These are phyloP conservation scores for Clunio marinus DNA, from an alignment of 2,888 invertebrate genomes.

Conservation along the genomic window DNA sequence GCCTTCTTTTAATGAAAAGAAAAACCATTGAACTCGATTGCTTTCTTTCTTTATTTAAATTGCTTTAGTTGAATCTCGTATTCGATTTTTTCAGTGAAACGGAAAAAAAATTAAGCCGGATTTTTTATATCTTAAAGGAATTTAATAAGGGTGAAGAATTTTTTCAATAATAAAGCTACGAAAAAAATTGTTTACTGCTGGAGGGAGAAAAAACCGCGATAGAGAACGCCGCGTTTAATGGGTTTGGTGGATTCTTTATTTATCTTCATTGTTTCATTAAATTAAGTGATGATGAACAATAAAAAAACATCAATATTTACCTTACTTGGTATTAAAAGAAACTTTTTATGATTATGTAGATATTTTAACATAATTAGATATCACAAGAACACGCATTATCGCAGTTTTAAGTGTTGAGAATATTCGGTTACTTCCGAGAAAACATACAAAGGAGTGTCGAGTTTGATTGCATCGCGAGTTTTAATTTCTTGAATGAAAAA, in stretches of 20 bases:
- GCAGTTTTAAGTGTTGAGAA: background rate
- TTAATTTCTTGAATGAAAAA: conserved; percentile 7
- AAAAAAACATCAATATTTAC: conserved; percentile 11
- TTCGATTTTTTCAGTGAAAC: background rate
- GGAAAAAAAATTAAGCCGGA: background rate
- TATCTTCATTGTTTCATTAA: conserved; percentile 28
- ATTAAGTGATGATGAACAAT: conserved; percentile 28
- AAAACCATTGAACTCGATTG: conserved; percentile 26
- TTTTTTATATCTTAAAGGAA: conserved; percentile 22
- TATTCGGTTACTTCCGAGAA: background rate
- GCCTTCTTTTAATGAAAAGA: conserved; percentile 10
- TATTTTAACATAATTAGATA: conserved; percentile 12
- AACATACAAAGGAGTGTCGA: background rate
- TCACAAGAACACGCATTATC: background rate
- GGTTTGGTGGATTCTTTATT: conserved; percentile 13
- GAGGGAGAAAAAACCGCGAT: conserved; percentile 1
- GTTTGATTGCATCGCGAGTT: background rate
- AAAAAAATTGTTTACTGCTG: background rate
- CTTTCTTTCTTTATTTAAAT: conserved; percentile 14
- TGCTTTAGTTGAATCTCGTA: conserved; percentile 4
- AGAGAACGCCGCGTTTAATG: background rate
- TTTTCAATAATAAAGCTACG: conserved; percentile 2
- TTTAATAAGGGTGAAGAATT: conserved; percentile 27
- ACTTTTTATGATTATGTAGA: background rate
- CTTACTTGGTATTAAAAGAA: background rate